A percentile compares a stretch with the other conserved stretches of the same genome.
These are phyloP conservation scores for Cephus pulcher DNA, from an alignment of 2,888 invertebrate species.

Conservation along the genomic window DNA sequence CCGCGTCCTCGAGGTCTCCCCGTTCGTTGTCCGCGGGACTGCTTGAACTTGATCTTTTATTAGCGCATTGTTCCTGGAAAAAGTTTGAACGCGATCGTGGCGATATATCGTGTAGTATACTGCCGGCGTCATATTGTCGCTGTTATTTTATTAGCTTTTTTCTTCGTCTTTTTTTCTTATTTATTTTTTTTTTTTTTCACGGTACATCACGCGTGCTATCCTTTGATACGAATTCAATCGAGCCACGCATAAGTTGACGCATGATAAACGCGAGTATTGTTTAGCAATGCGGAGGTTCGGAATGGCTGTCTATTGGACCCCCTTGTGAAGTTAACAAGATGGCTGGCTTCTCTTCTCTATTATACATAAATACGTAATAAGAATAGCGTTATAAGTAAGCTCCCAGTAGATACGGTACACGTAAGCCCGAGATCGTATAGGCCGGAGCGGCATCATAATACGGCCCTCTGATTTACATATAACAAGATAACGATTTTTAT, in stretches of 20 bases:
- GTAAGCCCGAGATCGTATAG: constrained; percentile 7
- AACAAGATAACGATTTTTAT: constrained; percentile 60
- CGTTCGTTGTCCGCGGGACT: too few species aligned
- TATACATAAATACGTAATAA: constrained; percentile 53
- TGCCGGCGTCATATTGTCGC: neutral
- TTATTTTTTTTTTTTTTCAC: too few species aligned
- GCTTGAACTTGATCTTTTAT: neutral
- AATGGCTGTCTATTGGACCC: constrained; percentile 24
- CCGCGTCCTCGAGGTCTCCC: too few species aligned
- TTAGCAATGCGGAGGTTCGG: constrained; percentile 13
- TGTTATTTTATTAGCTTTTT: neutral
- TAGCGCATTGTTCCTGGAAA: neutral
- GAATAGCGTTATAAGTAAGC: constrained; percentile 44
- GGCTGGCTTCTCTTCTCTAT: constrained; percentile 45
- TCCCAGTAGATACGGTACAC: constrained; percentile 21
- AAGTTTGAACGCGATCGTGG: neutral
- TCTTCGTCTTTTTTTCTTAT: neutral
- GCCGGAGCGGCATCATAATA: constrained; percentile 43
- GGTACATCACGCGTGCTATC: too few species aligned
- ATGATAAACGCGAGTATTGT: constrained; percentile 48
- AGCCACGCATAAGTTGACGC: constrained; percentile 24
- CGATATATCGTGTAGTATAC: neutral
- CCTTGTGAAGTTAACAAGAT: constrained; percentile 32
- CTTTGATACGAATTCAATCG: too few species aligned
- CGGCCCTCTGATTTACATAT: constrained; percentile 58